phyloP scores from a whole-genome alignment of 2,888 invertebrate genomes.

The Phasia obesa region DNA sequence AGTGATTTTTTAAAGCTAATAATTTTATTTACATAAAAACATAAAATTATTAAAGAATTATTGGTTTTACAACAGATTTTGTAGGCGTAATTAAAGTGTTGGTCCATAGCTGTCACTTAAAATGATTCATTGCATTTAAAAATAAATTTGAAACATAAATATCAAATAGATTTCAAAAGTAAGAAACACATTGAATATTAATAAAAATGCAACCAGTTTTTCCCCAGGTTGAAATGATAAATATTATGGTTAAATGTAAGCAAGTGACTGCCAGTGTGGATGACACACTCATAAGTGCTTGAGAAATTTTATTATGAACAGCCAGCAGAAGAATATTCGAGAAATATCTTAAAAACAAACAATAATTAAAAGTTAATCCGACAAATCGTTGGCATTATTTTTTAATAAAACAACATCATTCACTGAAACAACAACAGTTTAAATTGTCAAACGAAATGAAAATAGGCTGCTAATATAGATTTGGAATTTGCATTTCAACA shows the following conservation, averaged over 20 bases:
- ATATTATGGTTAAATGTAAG: slow-evolving; percentile 2
- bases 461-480: no score
- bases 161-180: neutral
- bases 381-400: neutral
- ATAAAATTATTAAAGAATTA: neutral
- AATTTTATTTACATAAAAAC: neutral
- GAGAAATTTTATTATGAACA: neutral
- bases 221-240: neutral
- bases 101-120: neutral
- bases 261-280: slow-evolving; percentile 46
- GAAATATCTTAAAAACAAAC: neutral
- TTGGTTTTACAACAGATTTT: neutral
- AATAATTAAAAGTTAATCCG: neutral
- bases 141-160: slow-evolving; percentile 4
- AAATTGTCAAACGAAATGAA: neutral
- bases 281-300: slow-evolving; percentile 19
- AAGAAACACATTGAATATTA: neutral
- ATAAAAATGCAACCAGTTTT: neutral
- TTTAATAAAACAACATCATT: no score
- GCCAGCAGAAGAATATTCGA: neutral
- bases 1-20: neutral
- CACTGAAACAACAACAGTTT: neutral
- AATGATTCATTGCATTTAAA: slow-evolving; percentile 10
- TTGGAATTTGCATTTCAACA: no score
- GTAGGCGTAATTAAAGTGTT: slow-evolving; percentile 3